A percentile compares a stretch with the other conserved stretches of the same genome.
Conservation (phyloP, 2,113 vertebrate genomes). For the Sylvilagus bachmani region DNA sequence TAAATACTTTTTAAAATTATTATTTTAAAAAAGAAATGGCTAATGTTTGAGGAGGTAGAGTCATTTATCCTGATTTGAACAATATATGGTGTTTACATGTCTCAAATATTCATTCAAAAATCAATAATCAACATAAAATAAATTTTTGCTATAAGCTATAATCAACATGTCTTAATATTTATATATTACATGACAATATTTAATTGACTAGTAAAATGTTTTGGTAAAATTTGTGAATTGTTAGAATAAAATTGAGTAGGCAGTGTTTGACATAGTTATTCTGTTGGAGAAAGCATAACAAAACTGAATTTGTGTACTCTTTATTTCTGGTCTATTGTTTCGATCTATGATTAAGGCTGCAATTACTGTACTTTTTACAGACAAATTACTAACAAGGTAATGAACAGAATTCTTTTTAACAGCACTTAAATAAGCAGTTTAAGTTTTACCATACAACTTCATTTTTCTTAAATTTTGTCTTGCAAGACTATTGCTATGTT, state of each 20-base stretch:
- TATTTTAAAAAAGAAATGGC: too few relatives aligned
- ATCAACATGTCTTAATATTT: neutral
- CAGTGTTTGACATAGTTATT: neutral
- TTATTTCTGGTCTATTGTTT: neutral
- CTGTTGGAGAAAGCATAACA: neutral
- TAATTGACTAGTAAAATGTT: neutral
- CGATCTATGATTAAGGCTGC: neutral
- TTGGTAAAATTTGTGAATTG: neutral
- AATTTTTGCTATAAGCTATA: neutral
- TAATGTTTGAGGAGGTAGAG: too few relatives aligned
- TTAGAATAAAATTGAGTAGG: neutral
- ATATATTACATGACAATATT: neutral
- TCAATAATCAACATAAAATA: neutral
- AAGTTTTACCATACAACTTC: neutral
- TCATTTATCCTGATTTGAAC: too few relatives aligned
- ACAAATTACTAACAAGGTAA: neutral
- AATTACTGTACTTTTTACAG: neutral
- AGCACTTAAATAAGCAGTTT: too few relatives aligned
- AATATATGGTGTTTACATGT: too few relatives aligned
- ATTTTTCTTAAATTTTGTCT: neutral
- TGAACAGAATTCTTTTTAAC: neutral
- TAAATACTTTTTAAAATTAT: too few relatives aligned
- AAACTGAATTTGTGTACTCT: neutral
- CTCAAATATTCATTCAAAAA: neutral
- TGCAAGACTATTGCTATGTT: neutral